Evolutionary conservation across 1,140 invertebrate species (phyloP).

Genomic region (Tetramorium alpestre): DNA sequence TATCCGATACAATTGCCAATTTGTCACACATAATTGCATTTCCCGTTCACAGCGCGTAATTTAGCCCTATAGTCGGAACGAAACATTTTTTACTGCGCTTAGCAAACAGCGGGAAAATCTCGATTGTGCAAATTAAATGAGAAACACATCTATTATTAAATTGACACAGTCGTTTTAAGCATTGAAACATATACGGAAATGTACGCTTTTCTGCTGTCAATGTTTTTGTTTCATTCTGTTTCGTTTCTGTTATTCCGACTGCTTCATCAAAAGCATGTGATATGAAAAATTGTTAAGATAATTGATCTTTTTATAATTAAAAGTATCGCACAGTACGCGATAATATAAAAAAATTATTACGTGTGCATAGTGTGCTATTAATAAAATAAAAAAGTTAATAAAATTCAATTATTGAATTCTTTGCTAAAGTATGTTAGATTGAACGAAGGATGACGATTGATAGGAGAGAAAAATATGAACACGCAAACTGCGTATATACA

Average conservation of each 20-base stretch:
- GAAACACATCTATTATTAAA: slow-evolving; percentile 36
- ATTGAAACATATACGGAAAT: background rate
- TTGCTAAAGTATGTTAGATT: background rate
- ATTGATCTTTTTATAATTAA: background rate
- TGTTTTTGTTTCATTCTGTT: background rate
- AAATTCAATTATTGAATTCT: slow-evolving; percentile 22
- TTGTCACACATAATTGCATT: slow-evolving; percentile 17
- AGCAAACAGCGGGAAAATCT: slow-evolving; percentile 3
- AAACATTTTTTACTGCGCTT: background rate
- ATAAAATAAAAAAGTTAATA: background rate
- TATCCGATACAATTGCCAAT: slow-evolving; percentile 35
- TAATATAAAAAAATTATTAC: background rate
- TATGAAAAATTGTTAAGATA: background rate
- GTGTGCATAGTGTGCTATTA: background rate
- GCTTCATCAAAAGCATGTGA: background rate
- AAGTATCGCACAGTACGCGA: background rate
- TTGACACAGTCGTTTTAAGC: background rate
- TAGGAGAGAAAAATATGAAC: slow-evolving; percentile 28
- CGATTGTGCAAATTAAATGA: slow-evolving; percentile 22
- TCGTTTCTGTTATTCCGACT: background rate
- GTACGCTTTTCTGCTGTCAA: background rate
- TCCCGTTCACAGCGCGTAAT: slow-evolving; percentile 20
- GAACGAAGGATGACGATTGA: slow-evolving; percentile 2
- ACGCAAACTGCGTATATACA: background rate
- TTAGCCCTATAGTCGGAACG: background rate